Evolutionary conservation across 2,888 invertebrate species (phyloP), one percentile per base, ranked within the genome.

Genomic region (Idaea aversata): DNA sequence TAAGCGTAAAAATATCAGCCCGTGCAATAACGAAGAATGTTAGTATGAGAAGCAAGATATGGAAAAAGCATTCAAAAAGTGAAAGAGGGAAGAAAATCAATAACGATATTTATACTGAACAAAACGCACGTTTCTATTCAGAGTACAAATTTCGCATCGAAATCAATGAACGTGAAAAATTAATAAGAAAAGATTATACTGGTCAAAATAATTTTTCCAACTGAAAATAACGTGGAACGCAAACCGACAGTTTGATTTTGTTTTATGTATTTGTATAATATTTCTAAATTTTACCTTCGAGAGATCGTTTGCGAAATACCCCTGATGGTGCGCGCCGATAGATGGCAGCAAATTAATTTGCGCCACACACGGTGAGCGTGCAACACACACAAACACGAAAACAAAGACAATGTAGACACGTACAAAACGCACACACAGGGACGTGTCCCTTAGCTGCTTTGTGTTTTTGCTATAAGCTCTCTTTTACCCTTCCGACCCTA

Each of bases 301-400:
- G 97, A 95, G 97, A 97, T 96, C 97, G 96, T 97, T 97, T 97
- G 97, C 97, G 97, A 97, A 97, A 97, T 96, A 97, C 97, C 96
- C 97, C 97, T 97, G 93, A 86, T 87, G 92, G 88, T 86, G 90
- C 88, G 87, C 91, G 92, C 87, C 90, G 92, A 87, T 86, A 89
- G 88, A 77, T 87, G 90, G 91, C 88, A 90, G 91, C 91, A 88
- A 83, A 85, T 86, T 82, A 86, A 86, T 82, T 90, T 89, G 92
- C 91, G 93, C 91, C 92, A 88, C 87, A 91, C 89, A 92, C 88
- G 93, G 93, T 91, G 92, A 92, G 93, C 93, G 93, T 93, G 93
- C 93, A 93, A 93, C 92, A 92, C 92, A 93, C 93, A 93, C 93
- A 93, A 92, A 93, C 90, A 93, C 93, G 91, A 91, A 88, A 93